Percentiles rank a stretch among this genome's conserved stretches.
These are phyloP conservation scores for Cephus pulcher DNA, from an alignment of 2,888 invertebrate genomes.

Conservation along the genomic window DNA sequence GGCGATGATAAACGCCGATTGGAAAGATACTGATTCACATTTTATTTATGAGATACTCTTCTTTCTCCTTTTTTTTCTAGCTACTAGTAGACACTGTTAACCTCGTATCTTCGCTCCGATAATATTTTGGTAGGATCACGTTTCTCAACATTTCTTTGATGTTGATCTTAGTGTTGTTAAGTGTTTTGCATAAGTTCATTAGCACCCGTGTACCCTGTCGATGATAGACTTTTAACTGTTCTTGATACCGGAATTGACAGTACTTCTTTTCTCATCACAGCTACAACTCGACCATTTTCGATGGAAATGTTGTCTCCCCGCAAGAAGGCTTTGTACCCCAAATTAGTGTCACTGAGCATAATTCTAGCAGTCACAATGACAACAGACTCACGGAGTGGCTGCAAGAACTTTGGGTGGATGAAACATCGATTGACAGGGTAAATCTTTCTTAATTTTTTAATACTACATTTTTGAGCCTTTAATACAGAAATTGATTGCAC, in stretches of 20 bases:
- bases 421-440: slow-evolving; percentile 74
- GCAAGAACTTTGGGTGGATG: slow-evolving; percentile 75
- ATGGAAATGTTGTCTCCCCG: slow-evolving; percentile 32
- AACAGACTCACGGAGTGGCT: slow-evolving; percentile 80
- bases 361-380: slow-evolving; percentile 62
- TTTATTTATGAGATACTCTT: background rate
- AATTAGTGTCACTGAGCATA: slow-evolving; percentile 56
- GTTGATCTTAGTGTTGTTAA: background rate
- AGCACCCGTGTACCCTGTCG: background rate
- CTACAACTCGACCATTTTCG: slow-evolving; percentile 45
- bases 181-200: background rate
- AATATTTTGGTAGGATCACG: background rate
- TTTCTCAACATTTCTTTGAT: background rate
- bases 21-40: background rate
- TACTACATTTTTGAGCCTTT: slow-evolving; percentile 1
- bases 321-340: slow-evolving; percentile 49
- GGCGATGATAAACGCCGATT: background rate
- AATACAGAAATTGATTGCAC: background rate
- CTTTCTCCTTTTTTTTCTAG: background rate
- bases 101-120: background rate
- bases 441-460: background rate
- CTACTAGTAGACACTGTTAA: background rate
- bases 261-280: slow-evolving; percentile 25
- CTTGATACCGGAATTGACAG: background rate
- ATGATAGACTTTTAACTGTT: background rate